A percentile compares a stretch with the other conserved stretches of the same genome.
These are phyloP conservation scores for Stramonita haemastoma DNA, from an alignment of 2,888 invertebrate species.

Conservation along the genomic window DNA sequence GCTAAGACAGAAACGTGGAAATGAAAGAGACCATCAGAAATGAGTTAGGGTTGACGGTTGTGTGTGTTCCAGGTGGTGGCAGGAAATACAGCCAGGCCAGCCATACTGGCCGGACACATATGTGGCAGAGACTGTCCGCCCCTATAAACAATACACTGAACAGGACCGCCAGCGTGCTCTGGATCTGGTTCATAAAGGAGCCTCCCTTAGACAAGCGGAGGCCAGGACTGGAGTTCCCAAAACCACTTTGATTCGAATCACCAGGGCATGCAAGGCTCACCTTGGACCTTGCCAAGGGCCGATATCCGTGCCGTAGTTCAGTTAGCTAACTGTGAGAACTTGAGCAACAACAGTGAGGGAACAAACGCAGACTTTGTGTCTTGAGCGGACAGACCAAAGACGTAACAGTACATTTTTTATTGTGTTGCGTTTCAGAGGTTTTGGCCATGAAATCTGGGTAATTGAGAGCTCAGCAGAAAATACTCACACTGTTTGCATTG, in stretches of 20 bases:
- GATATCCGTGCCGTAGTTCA: neutral
- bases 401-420: no score
- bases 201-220: conserved; percentile 17
- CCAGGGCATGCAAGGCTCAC: conserved; percentile 22
- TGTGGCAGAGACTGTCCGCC: neutral
- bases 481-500: no score
- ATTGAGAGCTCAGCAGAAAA: no score
- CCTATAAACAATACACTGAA: conserved; percentile 29
- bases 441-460: no score
- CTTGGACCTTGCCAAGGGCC: neutral
- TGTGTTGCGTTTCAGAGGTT: no score
- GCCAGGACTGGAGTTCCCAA: conserved; percentile 32
- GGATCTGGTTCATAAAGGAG: conserved; percentile 30
- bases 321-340: neutral
- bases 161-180: conserved; percentile 32
- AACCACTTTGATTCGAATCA: conserved; percentile 26
- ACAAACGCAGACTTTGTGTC: no score
- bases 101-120: neutral
- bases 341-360: no score
- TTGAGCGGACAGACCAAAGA: no score
- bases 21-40: no score
- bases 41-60: no score
- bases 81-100: neutral
- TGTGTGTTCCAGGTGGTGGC: neutral
- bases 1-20: no score